These are phyloP conservation scores for Battus philenor DNA, from an alignment of 1,140 invertebrate genomes.

Conservation along the genomic window DNA sequence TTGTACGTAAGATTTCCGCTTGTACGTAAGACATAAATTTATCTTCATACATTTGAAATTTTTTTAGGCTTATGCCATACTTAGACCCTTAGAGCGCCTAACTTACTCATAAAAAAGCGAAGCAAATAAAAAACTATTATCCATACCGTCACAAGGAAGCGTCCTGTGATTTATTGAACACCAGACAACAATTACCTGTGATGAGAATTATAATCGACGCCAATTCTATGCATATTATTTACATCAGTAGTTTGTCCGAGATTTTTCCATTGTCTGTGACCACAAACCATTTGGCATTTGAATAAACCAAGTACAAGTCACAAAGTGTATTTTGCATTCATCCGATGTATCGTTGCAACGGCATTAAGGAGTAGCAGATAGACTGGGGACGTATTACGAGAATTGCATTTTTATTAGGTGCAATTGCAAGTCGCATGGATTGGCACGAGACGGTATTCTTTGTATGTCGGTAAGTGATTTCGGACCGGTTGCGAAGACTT, in stretches of 20 bases:
- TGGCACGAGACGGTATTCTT: conserved; percentile 26
- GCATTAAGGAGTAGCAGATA: conserved; percentile 51
- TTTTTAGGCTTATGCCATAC: no score
- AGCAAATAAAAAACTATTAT: no score
- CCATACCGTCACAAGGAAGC: conserved; percentile 1
- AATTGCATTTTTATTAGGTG: conserved; percentile 58
- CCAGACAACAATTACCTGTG: background rate
- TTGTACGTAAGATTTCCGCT: no score
- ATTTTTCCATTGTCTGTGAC: conserved; percentile 14
- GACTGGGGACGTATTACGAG: conserved; percentile 48
- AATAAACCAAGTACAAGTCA: conserved; percentile 33
- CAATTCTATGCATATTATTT: conserved; percentile 1
- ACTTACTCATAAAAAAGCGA: no score
- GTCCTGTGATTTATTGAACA: no score
- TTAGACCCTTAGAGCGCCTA: no score
- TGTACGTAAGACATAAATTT: no score
- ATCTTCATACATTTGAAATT: no score
- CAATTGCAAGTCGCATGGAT: conserved; percentile 38
- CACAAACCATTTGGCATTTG: conserved; percentile 22
- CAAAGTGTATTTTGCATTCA: conserved; percentile 53
- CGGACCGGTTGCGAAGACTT: conserved; percentile 12
- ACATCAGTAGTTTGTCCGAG: background rate
- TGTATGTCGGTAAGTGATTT: conserved; percentile 15
- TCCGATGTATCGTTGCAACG: conserved; percentile 40
- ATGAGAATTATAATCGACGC: background rate